Percentiles rank a stretch among this genome's conserved stretches.
Evolutionary conservation across 1,140 invertebrate species (phyloP).

Genomic region (Archegozetes longisetosus): DNA sequence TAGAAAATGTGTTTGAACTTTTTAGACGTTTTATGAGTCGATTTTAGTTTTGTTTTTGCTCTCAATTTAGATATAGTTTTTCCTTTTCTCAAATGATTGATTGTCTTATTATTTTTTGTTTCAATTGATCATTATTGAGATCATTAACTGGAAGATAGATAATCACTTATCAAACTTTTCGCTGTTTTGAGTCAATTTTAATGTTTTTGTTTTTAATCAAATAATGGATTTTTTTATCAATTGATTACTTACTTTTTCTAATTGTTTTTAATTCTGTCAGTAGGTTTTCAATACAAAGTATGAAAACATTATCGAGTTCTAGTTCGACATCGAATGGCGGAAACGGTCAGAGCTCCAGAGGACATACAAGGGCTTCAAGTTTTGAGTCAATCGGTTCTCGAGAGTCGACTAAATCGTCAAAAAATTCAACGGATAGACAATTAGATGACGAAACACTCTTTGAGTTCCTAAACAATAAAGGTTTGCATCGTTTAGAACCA

Average conservation of each 20-base stretch:
- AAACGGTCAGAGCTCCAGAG: background rate
- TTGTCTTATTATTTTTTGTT: too few relatives aligned
- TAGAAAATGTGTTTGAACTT: too few relatives aligned
- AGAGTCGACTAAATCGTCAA: background rate
- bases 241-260: background rate
- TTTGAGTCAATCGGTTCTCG: conserved; percentile 5
- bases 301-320: conserved; percentile 4
- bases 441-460: conserved; percentile 32
- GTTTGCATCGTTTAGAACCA: conserved; percentile 6
- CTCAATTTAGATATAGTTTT: too few relatives aligned
- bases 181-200: too few relatives aligned
- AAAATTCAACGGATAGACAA: conserved; percentile 19
- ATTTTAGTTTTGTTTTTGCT: too few relatives aligned
- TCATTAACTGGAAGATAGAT: too few relatives aligned
- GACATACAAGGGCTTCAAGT: background rate
- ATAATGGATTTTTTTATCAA: background rate
- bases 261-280: background rate
- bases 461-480: conserved; percentile 32
- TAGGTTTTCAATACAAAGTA: conserved; percentile 2
- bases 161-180: too few relatives aligned
- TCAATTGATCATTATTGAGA: too few relatives aligned
- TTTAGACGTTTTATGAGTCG: too few relatives aligned
- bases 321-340: conserved; percentile 7
- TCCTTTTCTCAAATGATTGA: too few relatives aligned
- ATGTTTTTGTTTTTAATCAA: too few relatives aligned